A percentile compares a stretch with the other conserved stretches of the same genome.
These are phyloP conservation scores for Rynchops niger DNA, from an alignment of 2,113 vertebrate species.

Conservation along the genomic window DNA sequence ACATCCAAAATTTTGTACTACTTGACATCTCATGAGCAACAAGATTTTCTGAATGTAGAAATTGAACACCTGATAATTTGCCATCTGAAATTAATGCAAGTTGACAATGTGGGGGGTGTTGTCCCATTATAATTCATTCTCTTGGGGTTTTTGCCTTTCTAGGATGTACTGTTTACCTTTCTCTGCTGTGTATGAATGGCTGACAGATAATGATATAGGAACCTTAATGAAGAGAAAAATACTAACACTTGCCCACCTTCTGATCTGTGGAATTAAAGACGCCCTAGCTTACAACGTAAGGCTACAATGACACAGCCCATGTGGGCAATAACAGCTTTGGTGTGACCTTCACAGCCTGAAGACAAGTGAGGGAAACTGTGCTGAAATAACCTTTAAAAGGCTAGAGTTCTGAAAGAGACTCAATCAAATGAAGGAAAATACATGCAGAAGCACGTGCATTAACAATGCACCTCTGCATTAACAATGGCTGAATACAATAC, in stretches of 20 bases:
- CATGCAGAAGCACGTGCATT: neutral
- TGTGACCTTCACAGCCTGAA: neutral
- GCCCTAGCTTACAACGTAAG: neutral
- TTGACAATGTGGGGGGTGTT: neutral
- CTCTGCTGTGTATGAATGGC: neutral
- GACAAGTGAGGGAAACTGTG: neutral
- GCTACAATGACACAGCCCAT: neutral
- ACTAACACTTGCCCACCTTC: neutral
- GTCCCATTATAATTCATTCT: neutral
- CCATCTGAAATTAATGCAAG: neutral
- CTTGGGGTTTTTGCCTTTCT: neutral
- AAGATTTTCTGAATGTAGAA: neutral
- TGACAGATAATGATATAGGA: neutral
- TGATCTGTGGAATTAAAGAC: neutral
- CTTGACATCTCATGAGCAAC: neutral
- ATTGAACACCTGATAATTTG: neutral
- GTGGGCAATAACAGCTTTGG: neutral
- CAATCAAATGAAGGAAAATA: neutral
- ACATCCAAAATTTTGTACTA: neutral
- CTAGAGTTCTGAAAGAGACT: neutral
- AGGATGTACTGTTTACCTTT: neutral
- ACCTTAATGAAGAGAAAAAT: neutral
- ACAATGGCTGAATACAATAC: neutral
- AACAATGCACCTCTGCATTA: neutral
- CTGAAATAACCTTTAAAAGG: neutral